Base-by-base conservation (phyloP, 2,888 invertebrate species). In the Acronicta alni region DNA sequence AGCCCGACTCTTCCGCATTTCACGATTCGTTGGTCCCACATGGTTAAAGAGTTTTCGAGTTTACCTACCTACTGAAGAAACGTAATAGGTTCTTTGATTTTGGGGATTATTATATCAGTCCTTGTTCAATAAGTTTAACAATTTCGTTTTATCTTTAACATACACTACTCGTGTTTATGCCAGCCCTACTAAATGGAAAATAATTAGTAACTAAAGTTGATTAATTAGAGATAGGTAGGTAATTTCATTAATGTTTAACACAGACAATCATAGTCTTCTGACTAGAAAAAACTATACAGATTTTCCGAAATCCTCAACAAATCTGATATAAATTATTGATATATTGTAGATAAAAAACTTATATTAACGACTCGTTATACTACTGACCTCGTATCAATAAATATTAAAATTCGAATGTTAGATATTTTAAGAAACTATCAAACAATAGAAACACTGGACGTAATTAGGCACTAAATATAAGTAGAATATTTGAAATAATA, bases 311-410 rank as follows among this genome's bases (percentile, higher is more conserved):
- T 79, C 72, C 74, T 83, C 82, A 82, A 83, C 79, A 85, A 88
- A 88, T 87, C 87, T 88, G 88, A 82, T 78, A 80, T 77, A 83
- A 75, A 81, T 82, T 72, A 77, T 72, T 74, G 69, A 83, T 79
- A 76, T 81, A 80, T 82, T 82, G 82, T 84, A 82, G 76, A 80
- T 76, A 78, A 81, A 77, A 81, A 85, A 83, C 82, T 86, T 89
- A 89, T 78, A 82, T 81, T 83, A 85, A 85, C 84, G 81, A 83
- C 75, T 79, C 84, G 80, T 84, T 89, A 89, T 75, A 83, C 88
- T 92, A 92, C 92, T 93, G 92, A 92, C 92, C 92, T 89, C 89
- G 86, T 91, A 90, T 90, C 86, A 90, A 92, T 91, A 92, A 91
- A 91, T 91, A 91, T 89, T 89, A 88, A 83, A 87, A 88, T 87